A percentile compares a stretch with the other conserved stretches of the same genome.
Conservation (phyloP, 2,797 vertebrate genomes). For the Neostethus bicornis region DNA sequence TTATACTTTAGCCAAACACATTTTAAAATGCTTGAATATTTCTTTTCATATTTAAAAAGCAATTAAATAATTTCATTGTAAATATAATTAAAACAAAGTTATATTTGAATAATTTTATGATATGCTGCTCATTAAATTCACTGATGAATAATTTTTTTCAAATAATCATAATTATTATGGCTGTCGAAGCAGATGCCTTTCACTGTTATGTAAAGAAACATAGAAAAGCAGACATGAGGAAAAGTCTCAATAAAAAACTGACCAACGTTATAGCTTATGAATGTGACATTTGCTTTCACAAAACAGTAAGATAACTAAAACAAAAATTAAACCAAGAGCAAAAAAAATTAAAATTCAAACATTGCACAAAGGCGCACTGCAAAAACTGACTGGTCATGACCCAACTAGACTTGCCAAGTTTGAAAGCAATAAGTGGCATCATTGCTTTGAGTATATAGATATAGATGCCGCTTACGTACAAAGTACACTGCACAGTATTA, state of each 20-base stretch:
- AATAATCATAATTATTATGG: conserved; percentile 35
- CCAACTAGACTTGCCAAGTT: conserved; percentile 58
- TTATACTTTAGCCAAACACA: conserved; percentile 51
- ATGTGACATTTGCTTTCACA: conserved; percentile 55
- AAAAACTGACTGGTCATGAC: conserved; percentile 61
- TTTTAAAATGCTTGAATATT: conserved; percentile 48
- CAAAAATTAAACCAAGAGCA: conserved; percentile 35
- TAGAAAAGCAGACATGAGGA: conserved; percentile 21
- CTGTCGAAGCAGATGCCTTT: conserved; percentile 46
- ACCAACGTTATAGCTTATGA: conserved; percentile 66
- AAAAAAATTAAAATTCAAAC: conserved; percentile 43
- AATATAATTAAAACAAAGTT: conserved; percentile 34
- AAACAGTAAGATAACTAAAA: conserved; percentile 48
- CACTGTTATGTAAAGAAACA: conserved; percentile 26
- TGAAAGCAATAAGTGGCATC: conserved; percentile 70
- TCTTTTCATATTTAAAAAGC: conserved; percentile 43
- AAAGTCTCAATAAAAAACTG: conserved; percentile 51
- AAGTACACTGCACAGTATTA: conserved; percentile 81
- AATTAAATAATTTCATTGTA: conserved; percentile 55
- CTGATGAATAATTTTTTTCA: conserved; percentile 43
- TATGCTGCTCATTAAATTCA: conserved; percentile 46
- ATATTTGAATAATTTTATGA: conserved; percentile 34
- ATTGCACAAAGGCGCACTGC: conserved; percentile 65
- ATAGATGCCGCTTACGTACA: conserved; percentile 82
- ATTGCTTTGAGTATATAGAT: conserved; percentile 81